Base-by-base conservation (phyloP, 2,888 invertebrate species). In the Drosophila peninsularis region DNA sequence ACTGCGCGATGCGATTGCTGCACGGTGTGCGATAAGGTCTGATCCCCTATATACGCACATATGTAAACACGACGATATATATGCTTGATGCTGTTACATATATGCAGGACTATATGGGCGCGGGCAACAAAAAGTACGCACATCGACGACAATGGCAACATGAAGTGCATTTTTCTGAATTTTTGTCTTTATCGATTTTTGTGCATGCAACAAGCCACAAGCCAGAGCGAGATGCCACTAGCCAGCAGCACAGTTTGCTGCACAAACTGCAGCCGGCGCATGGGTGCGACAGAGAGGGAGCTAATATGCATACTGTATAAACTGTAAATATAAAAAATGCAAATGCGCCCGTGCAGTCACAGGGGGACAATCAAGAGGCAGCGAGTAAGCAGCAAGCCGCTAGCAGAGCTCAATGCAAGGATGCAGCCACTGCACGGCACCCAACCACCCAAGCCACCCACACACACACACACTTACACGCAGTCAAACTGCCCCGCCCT, bases 311-410 rank as follows among this genome's bases (percentile, higher is more conserved):
- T 61, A 58, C 58, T 71, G 62, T 61, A 69, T 62, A 65, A 62
- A 71, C 78, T 80, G 80, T 71, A 85, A 85, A 75, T 69, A 82
- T 80, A 88, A 86, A 82, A 83, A 83, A 83, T 83, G 87, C 84
- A 83, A 88, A 88, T 82, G 83, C 74, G 71, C 56, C 49, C 50
- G 39, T 54, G 32, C 47, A 45, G 41, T 32, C 64, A 54, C 60
- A 61, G 45, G 73, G 62, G 53, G 41, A 47, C 74, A 64, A 71
- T 62, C 71, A 60, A 41, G 42, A 34, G 62, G 63, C 55, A 47
- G 49, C 47, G 30, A 42, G 44, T 34, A 32, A 39, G 52, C 32
- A 24, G 49, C 32, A 17, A 19, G 58, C 21, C 34, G 50, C 30
- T 21, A 21, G 55, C 52, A 37, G 14, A 30, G 52, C 61, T 14